Base-by-base conservation (phyloP, 1,140 invertebrate genomes). In the Matsumurasca onukii region DNA sequence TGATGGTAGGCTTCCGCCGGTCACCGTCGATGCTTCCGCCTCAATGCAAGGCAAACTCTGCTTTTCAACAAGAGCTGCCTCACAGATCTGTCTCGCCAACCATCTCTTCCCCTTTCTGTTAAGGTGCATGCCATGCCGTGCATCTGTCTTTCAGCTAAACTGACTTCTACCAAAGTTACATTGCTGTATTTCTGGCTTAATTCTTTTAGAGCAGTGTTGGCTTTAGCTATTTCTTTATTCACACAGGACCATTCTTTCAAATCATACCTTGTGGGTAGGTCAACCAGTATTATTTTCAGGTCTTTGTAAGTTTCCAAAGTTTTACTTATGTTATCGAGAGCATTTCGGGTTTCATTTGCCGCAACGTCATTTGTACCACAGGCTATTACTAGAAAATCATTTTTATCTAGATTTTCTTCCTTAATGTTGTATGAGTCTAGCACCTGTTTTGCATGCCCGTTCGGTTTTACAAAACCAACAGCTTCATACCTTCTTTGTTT, bases 81-180 rank as follows among this genome's bases (percentile, higher is more conserved):
- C 49, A 51, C 49, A 51, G 15, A 61, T 61, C 3, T 24, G 9
- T 25, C 27, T 13, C 3, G 31, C 2, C 25, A 30, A 27, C 51
- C 24, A 57, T 29, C n/a, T 9, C 48, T 24, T 61, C 17, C 12
- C n/a, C 25, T 67, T 25, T 27, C 31, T n/a, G n/a, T 67, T 31
- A 5, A 62, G 63, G 30, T 59, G 24, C n/a, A n/a, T n/a, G n/a
- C n/a, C 25, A 25, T 27, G 25, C 45, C 31, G 22, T 29, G 48
- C 25, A 61, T 5, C 17, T 39, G 29, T 66, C 29, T 39, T 17
- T 31, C 64, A 9, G 49, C 49, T 51, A 22, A 51, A 22, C 49
- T 51, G 3, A 51, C n/a, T 20, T 51, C 24, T 17, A 51, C 64
- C 34, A 51, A 39, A 5, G 64, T 17, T n/a, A 39, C 64, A 30